Evolutionary conservation across 2,888 invertebrate genomes (phyloP), one percentile per base, ranked within the genome.

Genomic region (Catocala nupta): DNA sequence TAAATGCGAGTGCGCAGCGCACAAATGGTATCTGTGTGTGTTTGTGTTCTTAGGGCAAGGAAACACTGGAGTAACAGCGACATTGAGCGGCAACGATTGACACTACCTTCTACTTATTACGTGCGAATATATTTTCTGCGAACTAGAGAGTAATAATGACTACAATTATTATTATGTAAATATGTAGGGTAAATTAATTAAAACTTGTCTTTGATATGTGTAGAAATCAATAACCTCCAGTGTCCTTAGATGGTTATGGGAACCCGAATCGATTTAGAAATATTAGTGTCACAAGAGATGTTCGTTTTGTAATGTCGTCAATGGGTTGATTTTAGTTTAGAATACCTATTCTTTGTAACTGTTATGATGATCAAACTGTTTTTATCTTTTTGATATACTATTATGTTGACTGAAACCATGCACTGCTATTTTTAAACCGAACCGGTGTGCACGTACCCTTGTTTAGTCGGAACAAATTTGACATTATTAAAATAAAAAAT

Each of bases 81-180:
- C 36, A 36, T 8, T 5, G 12, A 13, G 2, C 12, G n/a, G 0
- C 34, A 12, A 45, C 8, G 10, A 11, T 47, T 47, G 5, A 48
- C 6, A 39, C 36, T 11, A 16, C 11, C 9, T n/a, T 36, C 16
- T 16, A 48, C 25, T 11, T 6, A 4, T 3, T 54, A 44, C 47
- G 47, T 47, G 55, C 47, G 47, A 55, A 8, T 36, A 55, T 55
- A 25, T 25, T 25, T 47, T 55, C 36, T 55, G 55, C 36, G 47
- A 36, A 36, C n/a, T 12, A 55, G 16, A 47, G 36, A 36, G 13
- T 8, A 39, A 39, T 39, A 39, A 8, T 9, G 9, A 39, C 36
- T 7, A 39, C 36, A 39, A 39, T 39, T 39, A 39, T 8, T 39
- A 7, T 39, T 39, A 39, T 25, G 25, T 25, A 25, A 25, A 0